Conservation (phyloP, 64 coral and sea anemone species). For the Dendrophyllia cribrosa region DNA sequence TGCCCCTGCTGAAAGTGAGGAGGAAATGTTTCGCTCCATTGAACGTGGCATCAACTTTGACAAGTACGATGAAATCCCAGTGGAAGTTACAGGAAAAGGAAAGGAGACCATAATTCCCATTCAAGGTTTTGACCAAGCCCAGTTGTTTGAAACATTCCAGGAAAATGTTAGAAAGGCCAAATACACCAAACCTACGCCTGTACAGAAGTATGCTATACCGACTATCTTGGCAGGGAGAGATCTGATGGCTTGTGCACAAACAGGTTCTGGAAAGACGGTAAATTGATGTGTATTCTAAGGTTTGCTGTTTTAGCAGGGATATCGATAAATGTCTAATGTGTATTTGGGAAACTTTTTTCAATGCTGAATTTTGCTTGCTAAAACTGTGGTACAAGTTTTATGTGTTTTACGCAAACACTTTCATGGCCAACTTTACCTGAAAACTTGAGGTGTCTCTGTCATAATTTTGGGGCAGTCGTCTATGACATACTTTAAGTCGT, state of each 20-base stretch:
- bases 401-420: too few species aligned
- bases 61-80: constrained; percentile 96
- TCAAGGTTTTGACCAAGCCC: constrained; percentile 67
- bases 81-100: constrained; percentile 88
- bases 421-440: too few species aligned
- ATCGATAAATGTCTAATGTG: too few species aligned
- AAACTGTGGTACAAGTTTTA: too few species aligned
- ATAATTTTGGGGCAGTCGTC: too few species aligned
- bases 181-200: constrained; percentile 93
- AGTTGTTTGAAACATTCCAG: constrained; percentile 74
- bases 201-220: constrained; percentile 95
- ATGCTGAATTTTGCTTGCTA: too few species aligned
- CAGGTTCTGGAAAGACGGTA: constrained; percentile 98
- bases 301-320: too few species aligned
- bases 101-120: constrained; percentile 73
- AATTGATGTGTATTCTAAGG: background rate
- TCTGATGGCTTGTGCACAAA: constrained; percentile 97
- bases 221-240: constrained; percentile 85
- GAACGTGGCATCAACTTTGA: constrained; percentile 98
- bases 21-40: constrained; percentile 91
- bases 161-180: constrained; percentile 80
- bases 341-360: too few species aligned
- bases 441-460: too few species aligned
- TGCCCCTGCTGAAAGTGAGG: constrained; percentile 83
- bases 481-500: too few species aligned